These are phyloP conservation scores for Hermetia illucens DNA, from an alignment of 1,140 invertebrate genomes.

Conservation along the genomic window DNA sequence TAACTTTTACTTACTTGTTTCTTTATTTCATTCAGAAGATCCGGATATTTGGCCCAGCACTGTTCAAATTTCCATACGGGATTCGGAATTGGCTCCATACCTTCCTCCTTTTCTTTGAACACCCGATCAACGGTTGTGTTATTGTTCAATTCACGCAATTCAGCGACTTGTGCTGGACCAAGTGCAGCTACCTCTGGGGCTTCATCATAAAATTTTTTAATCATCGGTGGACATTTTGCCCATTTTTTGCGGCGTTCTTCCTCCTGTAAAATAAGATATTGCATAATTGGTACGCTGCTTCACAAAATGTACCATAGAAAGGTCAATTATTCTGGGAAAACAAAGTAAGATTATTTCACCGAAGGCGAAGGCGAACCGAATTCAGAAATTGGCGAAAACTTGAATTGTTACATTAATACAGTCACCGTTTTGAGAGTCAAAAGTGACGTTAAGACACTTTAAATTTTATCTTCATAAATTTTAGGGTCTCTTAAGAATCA, in stretches of 20 bases:
- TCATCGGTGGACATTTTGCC: constrained; percentile 46
- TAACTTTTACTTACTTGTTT: constrained; percentile 39
- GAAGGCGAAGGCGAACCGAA: too few relatives aligned
- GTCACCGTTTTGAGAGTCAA: too few relatives aligned
- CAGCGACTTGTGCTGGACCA: constrained; percentile 40
- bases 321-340: too few relatives aligned
- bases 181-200: constrained; percentile 52
- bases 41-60: constrained; percentile 68
- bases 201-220: constrained; percentile 78
- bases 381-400: too few relatives aligned
- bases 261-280: constrained; percentile 38
- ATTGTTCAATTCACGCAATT: constrained; percentile 48
- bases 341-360: too few relatives aligned
- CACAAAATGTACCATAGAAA: too few relatives aligned
- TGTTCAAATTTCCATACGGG: constrained; percentile 73
- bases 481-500: too few relatives aligned
- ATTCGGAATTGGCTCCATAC: constrained; percentile 52
- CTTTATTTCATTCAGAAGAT: constrained; percentile 66
- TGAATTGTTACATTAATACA: too few relatives aligned
- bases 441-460: too few relatives aligned
- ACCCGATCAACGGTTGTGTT: constrained; percentile 52
- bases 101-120: constrained; percentile 31
- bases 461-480: too few relatives aligned
- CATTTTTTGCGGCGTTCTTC: constrained; percentile 38
- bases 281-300: too few relatives aligned